Evolutionary conservation across 2,113 vertebrate species (phyloP), one percentile per base, ranked within the genome.

Genomic region (human): DNA sequence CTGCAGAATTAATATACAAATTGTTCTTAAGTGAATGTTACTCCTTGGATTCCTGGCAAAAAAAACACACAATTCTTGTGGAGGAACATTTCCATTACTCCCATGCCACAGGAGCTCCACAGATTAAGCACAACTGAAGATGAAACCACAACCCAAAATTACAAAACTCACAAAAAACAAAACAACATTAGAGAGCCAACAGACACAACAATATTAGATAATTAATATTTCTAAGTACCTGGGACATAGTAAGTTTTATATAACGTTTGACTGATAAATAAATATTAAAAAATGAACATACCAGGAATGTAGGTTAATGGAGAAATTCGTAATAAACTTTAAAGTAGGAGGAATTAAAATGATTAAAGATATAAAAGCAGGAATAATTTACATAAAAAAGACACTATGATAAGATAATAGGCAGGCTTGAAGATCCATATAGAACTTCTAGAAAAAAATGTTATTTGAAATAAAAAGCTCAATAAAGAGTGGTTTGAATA

Each of bases 311-410:
- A 43, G 73, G 22, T 82, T 70, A 82, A 70, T 16, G 92, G 16
- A 89, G n/a, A 94, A 92, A 96, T 89, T 92, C 5, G 88, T 79
- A 76, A 75, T 48, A 20, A 57, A 30, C 40, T 79, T 59, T 57
- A 79, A 87, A 57, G 61, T 70, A 83, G 32, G 0, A 70, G 70
- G 64, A 57, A 11, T 81, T 89, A 93, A 78, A 92, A 85, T 66
- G 82, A 79, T 50, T 90, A 82, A 85, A 95, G 55, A 76, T 23
- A 79, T 40, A 81, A 94, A 95, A 93, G 9, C 18, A 61, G 6
- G 25, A 48, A 81, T 73, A 20, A 23, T 72, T 88, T 89, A 27
- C 6, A n/a, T n/a, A 59, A 79, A 57, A 90, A 59, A 57, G 23
- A 82, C 23, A 48, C 8, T 89, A 14, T 80, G 57, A 70, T 43